A percentile compares a stretch with the other conserved stretches of the same genome.
Evolutionary conservation across 2,888 invertebrate genomes (phyloP).

Genomic region (Thereva unica): DNA sequence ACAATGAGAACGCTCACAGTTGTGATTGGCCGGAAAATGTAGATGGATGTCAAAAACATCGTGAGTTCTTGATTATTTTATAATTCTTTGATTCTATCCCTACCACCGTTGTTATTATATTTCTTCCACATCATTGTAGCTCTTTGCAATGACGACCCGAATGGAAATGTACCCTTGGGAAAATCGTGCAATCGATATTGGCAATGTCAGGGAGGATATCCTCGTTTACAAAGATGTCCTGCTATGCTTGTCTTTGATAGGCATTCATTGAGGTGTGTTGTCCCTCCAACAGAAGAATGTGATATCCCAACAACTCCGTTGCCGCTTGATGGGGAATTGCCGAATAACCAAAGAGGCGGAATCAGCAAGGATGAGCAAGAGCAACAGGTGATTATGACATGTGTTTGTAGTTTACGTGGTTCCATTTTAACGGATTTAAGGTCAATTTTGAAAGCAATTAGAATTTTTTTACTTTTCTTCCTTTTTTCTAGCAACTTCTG

Average conservation of each 20-base stretch:
- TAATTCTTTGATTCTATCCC: too few relatives aligned
- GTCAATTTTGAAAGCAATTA: too few relatives aligned
- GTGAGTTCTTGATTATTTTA: slow-evolving; percentile 64
- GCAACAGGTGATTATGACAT: slow-evolving; percentile 29
- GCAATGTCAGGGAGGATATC: slow-evolving; percentile 93
- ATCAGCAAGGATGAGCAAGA: slow-evolving; percentile 40
- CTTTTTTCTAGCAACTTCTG: too few relatives aligned
- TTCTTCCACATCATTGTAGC: slow-evolving; percentile 60
- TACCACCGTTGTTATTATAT: slow-evolving; percentile 1
- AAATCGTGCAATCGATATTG: slow-evolving; percentile 93
- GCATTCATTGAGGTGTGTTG: slow-evolving; percentile 80
- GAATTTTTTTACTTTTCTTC: too few relatives aligned
- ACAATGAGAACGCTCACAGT: slow-evolving; percentile 87
- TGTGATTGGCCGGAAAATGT: slow-evolving; percentile 95
- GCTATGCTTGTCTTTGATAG: slow-evolving; percentile 89
- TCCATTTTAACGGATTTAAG: too few relatives aligned
- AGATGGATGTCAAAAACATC: slow-evolving; percentile 91
- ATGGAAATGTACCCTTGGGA: slow-evolving; percentile 87
- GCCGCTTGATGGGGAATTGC: slow-evolving; percentile 62
- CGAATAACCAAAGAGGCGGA: slow-evolving; percentile 34
- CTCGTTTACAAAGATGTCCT: slow-evolving; percentile 85
- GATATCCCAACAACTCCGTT: slow-evolving; percentile 79
- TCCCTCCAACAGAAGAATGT: slow-evolving; percentile 88
- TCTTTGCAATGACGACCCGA: slow-evolving; percentile 87
- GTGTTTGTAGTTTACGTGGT: too few relatives aligned